Evolutionary conservation across 2,797 vertebrate genomes (phyloP).

Genomic region (Scolopax bukidnonensis): DNA sequence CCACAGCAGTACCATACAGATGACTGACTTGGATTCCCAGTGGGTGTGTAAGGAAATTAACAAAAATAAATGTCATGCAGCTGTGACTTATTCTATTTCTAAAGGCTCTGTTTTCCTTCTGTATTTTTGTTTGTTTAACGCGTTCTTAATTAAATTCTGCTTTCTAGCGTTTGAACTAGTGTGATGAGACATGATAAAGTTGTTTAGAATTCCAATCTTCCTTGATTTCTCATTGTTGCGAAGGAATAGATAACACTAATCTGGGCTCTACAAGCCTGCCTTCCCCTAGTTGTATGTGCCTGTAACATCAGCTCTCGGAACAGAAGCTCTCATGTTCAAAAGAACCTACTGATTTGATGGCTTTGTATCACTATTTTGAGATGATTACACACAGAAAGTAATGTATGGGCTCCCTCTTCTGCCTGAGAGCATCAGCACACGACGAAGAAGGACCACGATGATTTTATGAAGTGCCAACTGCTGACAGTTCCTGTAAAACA

Average conservation of each 20-base stretch:
- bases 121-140: slow-evolving; percentile 28
- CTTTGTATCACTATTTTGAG: not conserved
- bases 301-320: not conserved
- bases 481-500: not conserved
- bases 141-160: slow-evolving; percentile 22
- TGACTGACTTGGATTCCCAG: slow-evolving; percentile 12
- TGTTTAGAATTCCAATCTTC: slow-evolving; percentile 17
- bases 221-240: not conserved
- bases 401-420: slow-evolving; percentile 66
- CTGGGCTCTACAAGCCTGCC: not conserved
- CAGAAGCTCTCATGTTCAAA: not conserved
- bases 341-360: not conserved
- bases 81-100: not conserved
- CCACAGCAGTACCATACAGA: not conserved
- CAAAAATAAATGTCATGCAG: slow-evolving; percentile 38
- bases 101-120: slow-evolving; percentile 8
- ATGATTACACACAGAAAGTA: not conserved
- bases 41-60: slow-evolving; percentile 34
- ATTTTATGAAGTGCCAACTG: not conserved
- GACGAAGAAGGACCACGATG: not conserved
- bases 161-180: not conserved
- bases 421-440: slow-evolving; percentile 10
- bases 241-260: not conserved
- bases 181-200: slow-evolving; percentile 3
- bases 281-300: not conserved